These are phyloP conservation scores for Columba livia DNA, from an alignment of 2,113 vertebrate species.

Conservation along the genomic window DNA sequence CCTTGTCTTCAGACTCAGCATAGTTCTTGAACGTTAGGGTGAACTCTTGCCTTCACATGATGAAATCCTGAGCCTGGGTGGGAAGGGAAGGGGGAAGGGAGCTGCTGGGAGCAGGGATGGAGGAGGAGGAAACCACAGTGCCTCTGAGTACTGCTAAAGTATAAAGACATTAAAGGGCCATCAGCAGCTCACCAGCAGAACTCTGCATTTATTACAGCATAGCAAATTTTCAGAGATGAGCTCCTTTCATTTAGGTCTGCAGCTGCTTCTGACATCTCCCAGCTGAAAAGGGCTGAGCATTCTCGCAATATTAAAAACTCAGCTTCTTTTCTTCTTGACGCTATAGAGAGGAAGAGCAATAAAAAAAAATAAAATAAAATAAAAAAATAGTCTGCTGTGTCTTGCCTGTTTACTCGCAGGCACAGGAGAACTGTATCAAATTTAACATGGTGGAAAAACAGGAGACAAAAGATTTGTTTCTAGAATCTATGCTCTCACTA, in stretches of 20 bases:
- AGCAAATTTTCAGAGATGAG: constrained; percentile 56
- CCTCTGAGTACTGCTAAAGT: neutral
- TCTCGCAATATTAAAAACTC: constrained; percentile 61
- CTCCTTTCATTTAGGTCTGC: constrained; percentile 60
- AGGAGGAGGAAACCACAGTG: accelerated
- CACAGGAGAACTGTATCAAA: constrained; percentile 5
- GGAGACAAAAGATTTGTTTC: constrained; percentile 22
- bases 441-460: neutral
- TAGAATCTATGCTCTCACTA: neutral
- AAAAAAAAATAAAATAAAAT: neutral
- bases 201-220: constrained; percentile 46
- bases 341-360: constrained; percentile 30
- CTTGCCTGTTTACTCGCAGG: constrained; percentile 24
- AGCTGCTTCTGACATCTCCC: constrained; percentile 64
- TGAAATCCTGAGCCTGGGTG: neutral
- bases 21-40: neutral
- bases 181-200: constrained; percentile 53
- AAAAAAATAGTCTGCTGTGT: constrained; percentile 26
- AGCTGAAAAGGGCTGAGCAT: constrained; percentile 49
- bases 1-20: neutral
- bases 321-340: constrained; percentile 34
- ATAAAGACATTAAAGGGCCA: constrained; percentile 59
- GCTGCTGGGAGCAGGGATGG: neutral
- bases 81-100: neutral
- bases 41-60: neutral